phyloP scores from a whole-genome alignment of 1,140 invertebrate species.

The Homarus americanus region DNA sequence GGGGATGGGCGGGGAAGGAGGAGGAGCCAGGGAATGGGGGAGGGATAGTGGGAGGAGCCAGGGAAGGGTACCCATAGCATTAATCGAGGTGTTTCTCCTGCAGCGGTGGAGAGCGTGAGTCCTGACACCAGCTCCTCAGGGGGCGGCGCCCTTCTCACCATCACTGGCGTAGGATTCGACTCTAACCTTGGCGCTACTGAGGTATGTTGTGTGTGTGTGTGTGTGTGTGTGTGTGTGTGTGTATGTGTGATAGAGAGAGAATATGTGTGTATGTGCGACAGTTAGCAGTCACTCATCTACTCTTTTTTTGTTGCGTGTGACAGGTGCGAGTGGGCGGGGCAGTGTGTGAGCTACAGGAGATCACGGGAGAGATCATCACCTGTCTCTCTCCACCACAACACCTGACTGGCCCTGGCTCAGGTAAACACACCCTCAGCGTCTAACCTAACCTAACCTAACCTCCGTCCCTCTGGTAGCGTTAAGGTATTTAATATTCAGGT shows the following conservation, averaged over 20 bases:
- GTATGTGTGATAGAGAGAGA: too few species aligned
- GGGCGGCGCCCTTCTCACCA: constrained; percentile 35
- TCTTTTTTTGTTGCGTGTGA: too few species aligned
- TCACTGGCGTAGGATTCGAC: constrained; percentile 48
- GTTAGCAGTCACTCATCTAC: neutral
- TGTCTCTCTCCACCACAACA: constrained; percentile 12
- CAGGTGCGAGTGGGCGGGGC: constrained; percentile 50
- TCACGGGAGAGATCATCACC: constrained; percentile 1
- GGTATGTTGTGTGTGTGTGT: too few species aligned
- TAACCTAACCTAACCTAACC: too few species aligned
- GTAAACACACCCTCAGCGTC: neutral
- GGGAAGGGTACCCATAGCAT: too few species aligned
- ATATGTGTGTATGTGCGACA: too few species aligned
- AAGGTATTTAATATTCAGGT: too few species aligned
- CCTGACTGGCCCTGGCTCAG: neutral
- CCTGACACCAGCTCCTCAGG: constrained; percentile 9
- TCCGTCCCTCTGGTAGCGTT: too few species aligned
- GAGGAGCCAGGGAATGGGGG: too few species aligned
- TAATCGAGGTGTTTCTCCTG: neutral
- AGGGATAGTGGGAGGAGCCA: too few species aligned
- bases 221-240: too few species aligned
- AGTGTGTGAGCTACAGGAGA: constrained; percentile 14
- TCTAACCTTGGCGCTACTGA: constrained; percentile 10
- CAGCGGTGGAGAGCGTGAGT: constrained; percentile 39
- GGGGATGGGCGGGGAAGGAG: too few species aligned